phyloP scores from a whole-genome alignment of 2,888 invertebrate species.

The Vandiemenella viatica region DNA sequence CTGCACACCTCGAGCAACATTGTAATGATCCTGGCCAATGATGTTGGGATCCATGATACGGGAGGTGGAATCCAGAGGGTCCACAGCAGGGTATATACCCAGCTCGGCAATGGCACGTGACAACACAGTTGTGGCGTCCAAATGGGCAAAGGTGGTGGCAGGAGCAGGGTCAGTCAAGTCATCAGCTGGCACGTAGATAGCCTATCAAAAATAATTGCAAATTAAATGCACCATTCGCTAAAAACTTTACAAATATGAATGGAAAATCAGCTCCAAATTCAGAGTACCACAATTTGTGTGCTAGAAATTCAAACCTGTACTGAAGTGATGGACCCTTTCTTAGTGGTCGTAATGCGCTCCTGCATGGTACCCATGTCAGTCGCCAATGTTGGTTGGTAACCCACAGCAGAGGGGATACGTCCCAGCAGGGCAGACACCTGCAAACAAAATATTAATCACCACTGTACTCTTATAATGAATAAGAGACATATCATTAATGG shows the following conservation, averaged over 20 bases:
- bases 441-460: too few relatives aligned
- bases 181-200: conserved; percentile 86
- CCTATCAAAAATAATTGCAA: conserved; percentile 32
- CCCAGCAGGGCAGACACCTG: conserved; percentile 74
- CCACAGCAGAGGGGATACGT: conserved; percentile 89
- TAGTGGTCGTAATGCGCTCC: conserved; percentile 88
- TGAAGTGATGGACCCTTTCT: conserved; percentile 85
- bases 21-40: conserved; percentile 77
- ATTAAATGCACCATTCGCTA: too few relatives aligned
- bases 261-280: too few relatives aligned
- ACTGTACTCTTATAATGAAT: too few relatives aligned
- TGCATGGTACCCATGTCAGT: conserved; percentile 97
- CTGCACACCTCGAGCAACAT: conserved; percentile 77
- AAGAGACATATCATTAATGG: too few relatives aligned
- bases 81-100: conserved; percentile 87
- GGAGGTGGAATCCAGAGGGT: conserved; percentile 84
- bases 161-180: conserved; percentile 90
- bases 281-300: too few relatives aligned
- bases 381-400: conserved; percentile 88
- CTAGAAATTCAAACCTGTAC: conserved; percentile 45
- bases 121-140: conserved; percentile 87
- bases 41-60: conserved; percentile 89
- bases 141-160: conserved; percentile 87
- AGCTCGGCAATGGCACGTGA: conserved; percentile 86
- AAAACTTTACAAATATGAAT: too few relatives aligned